Conservation (phyloP, 2,113 vertebrate genomes). For the Egretta garzetta region DNA sequence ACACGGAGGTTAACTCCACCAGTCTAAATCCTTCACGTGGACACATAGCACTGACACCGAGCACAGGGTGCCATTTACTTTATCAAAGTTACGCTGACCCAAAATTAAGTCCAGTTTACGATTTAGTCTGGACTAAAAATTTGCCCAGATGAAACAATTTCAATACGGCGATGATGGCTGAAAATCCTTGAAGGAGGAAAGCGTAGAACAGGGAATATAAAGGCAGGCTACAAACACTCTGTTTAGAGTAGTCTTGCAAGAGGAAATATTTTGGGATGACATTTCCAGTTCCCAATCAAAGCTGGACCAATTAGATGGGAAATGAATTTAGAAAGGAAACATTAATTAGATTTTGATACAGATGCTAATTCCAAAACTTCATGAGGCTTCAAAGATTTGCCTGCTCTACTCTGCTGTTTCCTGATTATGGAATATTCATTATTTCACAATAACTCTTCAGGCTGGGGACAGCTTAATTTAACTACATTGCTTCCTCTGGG, state of each 20-base stretch:
- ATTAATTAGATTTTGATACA: slow-evolving; percentile 13
- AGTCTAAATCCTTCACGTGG: neutral
- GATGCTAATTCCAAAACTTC: slow-evolving; percentile 1
- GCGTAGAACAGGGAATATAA: neutral
- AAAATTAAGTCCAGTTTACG: neutral
- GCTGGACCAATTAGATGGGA: slow-evolving; percentile 49
- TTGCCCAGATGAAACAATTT: neutral
- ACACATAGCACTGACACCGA: neutral
- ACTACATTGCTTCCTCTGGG: slow-evolving; percentile 18
- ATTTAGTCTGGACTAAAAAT: neutral
- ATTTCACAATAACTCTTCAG: neutral
- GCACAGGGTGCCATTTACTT: neutral
- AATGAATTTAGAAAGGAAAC: slow-evolving; percentile 38
- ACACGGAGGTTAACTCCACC: neutral
- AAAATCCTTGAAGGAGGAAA: neutral
- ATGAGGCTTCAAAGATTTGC: neutral
- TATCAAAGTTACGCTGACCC: fast-evolving
- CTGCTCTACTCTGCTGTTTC: neutral
- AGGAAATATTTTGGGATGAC: slow-evolving; percentile 32
- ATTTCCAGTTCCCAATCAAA: slow-evolving; percentile 49
- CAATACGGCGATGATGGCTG: neutral
- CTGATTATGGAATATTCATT: slow-evolving; percentile 30
- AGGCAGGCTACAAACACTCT: neutral
- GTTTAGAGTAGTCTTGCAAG: neutral
- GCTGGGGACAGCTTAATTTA: neutral